phyloP scores from a whole-genome alignment of 2,113 vertebrate genomes.

The Copsychus sechellarum region DNA sequence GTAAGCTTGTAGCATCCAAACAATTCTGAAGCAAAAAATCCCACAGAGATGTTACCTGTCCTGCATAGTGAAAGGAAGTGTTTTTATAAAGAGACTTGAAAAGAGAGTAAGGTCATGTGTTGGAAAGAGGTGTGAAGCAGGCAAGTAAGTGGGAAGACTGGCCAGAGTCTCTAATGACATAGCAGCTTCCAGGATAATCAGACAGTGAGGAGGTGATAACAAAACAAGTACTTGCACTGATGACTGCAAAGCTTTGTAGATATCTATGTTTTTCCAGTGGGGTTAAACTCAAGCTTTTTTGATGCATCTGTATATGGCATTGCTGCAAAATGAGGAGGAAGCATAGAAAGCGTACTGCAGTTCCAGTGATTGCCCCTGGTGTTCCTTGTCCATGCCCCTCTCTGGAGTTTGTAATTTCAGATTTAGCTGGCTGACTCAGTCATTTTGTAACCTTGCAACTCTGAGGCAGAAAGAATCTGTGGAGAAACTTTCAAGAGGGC shows the following conservation, averaged over 20 bases:
- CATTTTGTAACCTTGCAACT: neutral
- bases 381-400: neutral
- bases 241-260: neutral
- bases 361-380: neutral
- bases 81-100: neutral
- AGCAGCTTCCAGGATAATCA: neutral
- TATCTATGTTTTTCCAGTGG: neutral
- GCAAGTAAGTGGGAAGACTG: neutral
- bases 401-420: neutral
- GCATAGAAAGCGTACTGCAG: neutral
- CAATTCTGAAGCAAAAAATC: neutral
- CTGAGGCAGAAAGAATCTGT: neutral
- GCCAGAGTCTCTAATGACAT: neutral
- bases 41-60: fast-evolving
- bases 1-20: neutral
- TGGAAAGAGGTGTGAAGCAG: neutral
- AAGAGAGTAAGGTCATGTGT: neutral
- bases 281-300: neutral
- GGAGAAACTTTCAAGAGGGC: neutral
- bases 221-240: neutral
- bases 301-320: neutral
- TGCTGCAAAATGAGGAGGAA: neutral
- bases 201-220: neutral
- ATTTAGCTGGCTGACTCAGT: neutral
- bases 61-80: neutral